phyloP scores from a whole-genome alignment of 2,113 vertebrate genomes.

The Panthera tigris region DNA sequence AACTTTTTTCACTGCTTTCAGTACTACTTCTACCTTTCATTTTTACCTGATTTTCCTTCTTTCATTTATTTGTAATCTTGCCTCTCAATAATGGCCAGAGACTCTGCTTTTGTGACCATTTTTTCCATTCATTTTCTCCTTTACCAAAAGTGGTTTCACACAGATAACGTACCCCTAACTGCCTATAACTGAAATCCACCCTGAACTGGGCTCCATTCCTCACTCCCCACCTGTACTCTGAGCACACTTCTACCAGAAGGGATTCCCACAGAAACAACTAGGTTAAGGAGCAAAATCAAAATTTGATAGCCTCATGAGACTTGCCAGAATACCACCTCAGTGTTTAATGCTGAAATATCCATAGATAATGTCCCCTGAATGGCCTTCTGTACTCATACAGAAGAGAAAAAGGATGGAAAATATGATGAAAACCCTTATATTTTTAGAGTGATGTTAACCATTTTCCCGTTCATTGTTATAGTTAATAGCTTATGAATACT shows the following conservation, averaged over 20 bases:
- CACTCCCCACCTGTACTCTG: rapidly evolving
- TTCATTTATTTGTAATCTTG: neutral
- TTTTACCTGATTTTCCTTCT: neutral
- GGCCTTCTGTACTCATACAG: neutral
- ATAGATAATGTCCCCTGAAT: neutral
- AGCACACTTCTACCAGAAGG: neutral
- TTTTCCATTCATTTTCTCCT: neutral
- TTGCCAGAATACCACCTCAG: neutral
- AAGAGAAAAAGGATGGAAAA: neutral
- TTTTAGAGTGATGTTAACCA: neutral
- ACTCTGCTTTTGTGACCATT: neutral
- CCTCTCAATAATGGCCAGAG: neutral
- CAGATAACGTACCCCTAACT: neutral
- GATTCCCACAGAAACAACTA: neutral
- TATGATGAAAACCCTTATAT: neutral
- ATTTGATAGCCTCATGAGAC: neutral
- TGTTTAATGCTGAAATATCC: neutral
- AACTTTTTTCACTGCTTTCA: neutral
- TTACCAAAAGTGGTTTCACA: neutral
- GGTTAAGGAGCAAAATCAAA: neutral
- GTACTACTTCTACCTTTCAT: neutral
- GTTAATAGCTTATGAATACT: neutral
- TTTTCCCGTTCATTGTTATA: neutral
- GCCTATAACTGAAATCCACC: neutral
- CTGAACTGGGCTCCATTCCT: neutral